Evolutionary conservation across 2,888 invertebrate species (phyloP).

Genomic region (Drosophila peninsularis): DNA sequence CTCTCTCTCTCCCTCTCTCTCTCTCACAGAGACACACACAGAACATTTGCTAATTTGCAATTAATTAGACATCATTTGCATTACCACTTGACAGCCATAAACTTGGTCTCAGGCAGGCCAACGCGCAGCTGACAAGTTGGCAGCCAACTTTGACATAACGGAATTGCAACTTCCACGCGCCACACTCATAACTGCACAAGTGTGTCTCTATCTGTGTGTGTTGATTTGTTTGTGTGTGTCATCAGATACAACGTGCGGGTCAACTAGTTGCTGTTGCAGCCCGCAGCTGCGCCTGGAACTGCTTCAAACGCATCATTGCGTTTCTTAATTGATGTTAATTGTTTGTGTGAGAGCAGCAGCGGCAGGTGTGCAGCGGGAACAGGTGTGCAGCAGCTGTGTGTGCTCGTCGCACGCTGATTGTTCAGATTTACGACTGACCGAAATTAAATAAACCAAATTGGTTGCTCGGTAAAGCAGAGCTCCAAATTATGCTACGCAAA

Average conservation of each 20-base stretch:
- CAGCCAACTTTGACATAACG: constrained; percentile 42
- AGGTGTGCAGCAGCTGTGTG: constrained; percentile 5
- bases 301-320: constrained; percentile 44
- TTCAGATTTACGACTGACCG: constrained; percentile 63
- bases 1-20: no score
- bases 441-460: constrained; percentile 67
- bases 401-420: constrained; percentile 45
- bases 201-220: constrained; percentile 1
- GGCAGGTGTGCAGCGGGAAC: background rate
- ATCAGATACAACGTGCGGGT: constrained; percentile 21
- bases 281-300: constrained; percentile 32
- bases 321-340: constrained; percentile 69
- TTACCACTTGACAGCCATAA: constrained; percentile 50
- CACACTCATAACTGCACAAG: constrained; percentile 20
- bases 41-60: constrained; percentile 60
- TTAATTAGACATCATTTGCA: constrained; percentile 76
- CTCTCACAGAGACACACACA: background rate
- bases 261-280: constrained; percentile 14
- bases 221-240: constrained; percentile 14
- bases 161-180: constrained; percentile 47
- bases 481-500: constrained; percentile 38
- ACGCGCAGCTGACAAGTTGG: constrained; percentile 49
- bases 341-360: constrained; percentile 37
- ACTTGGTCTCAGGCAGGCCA: constrained; percentile 32
- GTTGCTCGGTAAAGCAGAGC: constrained; percentile 7